Evolutionary conservation across 2,113 vertebrate genomes (phyloP).

Genomic region (Poeciliopsis prolifica): DNA sequence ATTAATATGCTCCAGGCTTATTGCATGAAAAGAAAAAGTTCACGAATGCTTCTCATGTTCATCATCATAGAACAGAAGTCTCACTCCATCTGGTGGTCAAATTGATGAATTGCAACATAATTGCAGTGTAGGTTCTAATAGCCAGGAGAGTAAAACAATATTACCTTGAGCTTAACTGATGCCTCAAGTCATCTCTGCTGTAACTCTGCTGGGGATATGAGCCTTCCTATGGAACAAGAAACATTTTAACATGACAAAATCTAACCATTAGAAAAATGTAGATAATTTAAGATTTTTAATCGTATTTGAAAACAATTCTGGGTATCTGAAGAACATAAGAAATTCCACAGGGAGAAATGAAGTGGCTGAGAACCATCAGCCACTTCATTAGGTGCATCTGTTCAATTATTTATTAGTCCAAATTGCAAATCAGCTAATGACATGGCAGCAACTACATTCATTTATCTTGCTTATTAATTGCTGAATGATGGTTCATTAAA

Average conservation of each 20-base stretch:
- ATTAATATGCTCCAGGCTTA: neutral
- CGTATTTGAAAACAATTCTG: neutral
- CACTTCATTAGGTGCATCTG: no score
- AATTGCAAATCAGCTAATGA: neutral
- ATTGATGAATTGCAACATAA: constrained; percentile 2
- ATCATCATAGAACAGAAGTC: neutral
- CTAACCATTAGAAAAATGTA: no score
- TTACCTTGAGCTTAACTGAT: constrained; percentile 69
- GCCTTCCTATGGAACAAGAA: constrained; percentile 45
- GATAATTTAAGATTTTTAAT: neutral
- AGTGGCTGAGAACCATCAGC: no score
- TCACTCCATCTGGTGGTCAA: constrained; percentile 63
- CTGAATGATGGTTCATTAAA: no score
- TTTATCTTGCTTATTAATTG: no score
- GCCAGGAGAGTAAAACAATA: neutral
- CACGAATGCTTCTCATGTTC: neutral
- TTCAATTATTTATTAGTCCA: neutral
- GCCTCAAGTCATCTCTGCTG: constrained; percentile 61
- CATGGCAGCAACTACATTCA: neutral
- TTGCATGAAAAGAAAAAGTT: neutral
- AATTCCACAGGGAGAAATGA: neutral
- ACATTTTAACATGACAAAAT: neutral
- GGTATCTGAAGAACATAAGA: neutral
- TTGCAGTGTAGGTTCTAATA: neutral
- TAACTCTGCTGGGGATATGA: constrained; percentile 26